Evolutionary conservation across 2,797 vertebrate species (phyloP).

Genomic region (Lophotriccus pileatus): DNA sequence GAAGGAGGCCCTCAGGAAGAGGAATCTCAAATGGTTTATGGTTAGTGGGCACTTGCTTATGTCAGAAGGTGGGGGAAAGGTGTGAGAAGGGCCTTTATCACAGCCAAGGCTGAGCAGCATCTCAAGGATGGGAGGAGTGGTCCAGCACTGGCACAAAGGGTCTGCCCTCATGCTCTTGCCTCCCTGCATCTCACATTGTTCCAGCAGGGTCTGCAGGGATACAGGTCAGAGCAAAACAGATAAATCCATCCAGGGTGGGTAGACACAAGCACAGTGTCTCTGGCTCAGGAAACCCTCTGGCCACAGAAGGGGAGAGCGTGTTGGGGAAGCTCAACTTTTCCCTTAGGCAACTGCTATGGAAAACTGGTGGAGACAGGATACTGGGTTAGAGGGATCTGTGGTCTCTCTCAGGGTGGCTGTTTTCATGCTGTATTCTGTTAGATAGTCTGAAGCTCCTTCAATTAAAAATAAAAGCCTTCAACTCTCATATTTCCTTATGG

Average conservation of each 20-base stretch:
- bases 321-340: not conserved
- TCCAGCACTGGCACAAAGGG: not conserved
- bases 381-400: not conserved
- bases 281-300: not conserved
- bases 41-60: not conserved
- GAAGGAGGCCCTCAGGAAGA: not conserved
- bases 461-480: slow-evolving; percentile 23
- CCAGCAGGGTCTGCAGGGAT: not conserved
- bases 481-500: not conserved
- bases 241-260: not conserved
- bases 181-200: not conserved
- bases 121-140: accelerated
- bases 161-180: not conserved
- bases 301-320: accelerated
- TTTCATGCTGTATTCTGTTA: not conserved
- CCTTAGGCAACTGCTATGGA: not conserved
- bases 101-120: not conserved
- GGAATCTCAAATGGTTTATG: not conserved
- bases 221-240: not conserved
- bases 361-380: not conserved
- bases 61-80: not conserved
- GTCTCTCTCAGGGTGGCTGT: not conserved
- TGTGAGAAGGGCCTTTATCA: not conserved
- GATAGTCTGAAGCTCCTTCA: not conserved
- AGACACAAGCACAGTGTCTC: not conserved